Base-by-base conservation (phyloP, 1,140 invertebrate species). In the Ctenoplectra terminalis region DNA sequence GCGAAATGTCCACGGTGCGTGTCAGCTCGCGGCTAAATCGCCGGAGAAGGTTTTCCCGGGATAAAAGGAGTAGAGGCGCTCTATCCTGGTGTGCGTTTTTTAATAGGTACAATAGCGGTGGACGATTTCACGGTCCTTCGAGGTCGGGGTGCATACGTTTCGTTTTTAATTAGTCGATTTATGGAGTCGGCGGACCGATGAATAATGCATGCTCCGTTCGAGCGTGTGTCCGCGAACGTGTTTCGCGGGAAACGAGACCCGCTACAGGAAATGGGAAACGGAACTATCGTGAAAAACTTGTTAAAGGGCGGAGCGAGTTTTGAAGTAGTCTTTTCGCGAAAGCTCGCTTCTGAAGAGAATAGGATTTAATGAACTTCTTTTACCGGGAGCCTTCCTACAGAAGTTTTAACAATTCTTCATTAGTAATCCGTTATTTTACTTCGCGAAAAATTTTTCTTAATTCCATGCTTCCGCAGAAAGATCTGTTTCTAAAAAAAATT, bases 81-180 rank as follows among this genome's bases (percentile, higher is more conserved):
- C 37, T 23, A n/a, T 29, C 15, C n/a, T 26, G 29, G 9, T 1
- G 56, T 20, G 58, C n/a, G 20, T 52, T 66, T n/a, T 66, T 56
- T 46, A 67, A 76, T 50, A 8, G 31, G 13, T n/a, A 40, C 40
- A 29, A 17, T 34, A 31, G 1, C 2, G 50, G 26, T n/a, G 2
- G 61, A 43, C 20, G 31, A 43, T 75, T 75, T 64, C 72, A 63
- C 37, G 61, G 43, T 54, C 5, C 34, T 54, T 2, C 2, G 7
- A 50, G 40, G 9, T 13, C 11, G 73, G 72, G 73, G 31, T 54
- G 61, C 61, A 66, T 66, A 66, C 66, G 60, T 66, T 66, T 23
- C 46, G 23, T 20, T 37, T 20, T 20, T 76, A 76, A 76, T 76
- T 67, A 76, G 37, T 34, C 74, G 48, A 76, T 76, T 76, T 66